These are phyloP conservation scores for Anniella stebbinsi DNA, from an alignment of 2,797 vertebrate species.

Conservation along the genomic window DNA sequence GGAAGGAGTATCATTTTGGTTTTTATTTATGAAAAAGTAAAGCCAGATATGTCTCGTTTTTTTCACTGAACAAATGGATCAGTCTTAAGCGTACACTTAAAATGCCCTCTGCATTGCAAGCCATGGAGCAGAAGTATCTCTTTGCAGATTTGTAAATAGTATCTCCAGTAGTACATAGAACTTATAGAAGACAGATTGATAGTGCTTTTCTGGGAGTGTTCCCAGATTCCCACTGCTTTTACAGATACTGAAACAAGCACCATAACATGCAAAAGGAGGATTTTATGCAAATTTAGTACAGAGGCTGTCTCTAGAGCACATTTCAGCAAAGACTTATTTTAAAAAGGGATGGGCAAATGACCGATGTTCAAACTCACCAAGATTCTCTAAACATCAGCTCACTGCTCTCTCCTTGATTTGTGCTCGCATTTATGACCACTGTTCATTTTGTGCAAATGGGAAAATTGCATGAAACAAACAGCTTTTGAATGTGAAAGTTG, in stretches of 20 bases:
- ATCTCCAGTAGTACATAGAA: not conserved
- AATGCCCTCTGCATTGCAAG: not conserved
- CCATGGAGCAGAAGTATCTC: not conserved
- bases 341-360: too few relatives aligned
- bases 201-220: not conserved
- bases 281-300: not conserved
- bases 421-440: too few relatives aligned
- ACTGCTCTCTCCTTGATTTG: too few relatives aligned
- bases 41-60: not conserved
- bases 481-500: too few relatives aligned
- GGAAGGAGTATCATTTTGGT: not conserved
- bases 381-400: too few relatives aligned
- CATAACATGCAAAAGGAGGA: not conserved
- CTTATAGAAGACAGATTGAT: not conserved
- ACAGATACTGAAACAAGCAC: not conserved
- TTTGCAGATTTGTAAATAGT: not conserved
- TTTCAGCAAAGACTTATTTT: not conserved
- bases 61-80: not conserved
- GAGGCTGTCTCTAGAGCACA: not conserved
- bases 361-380: too few relatives aligned
- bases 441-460: too few relatives aligned
- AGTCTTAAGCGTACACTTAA: not conserved
- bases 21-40: not conserved
- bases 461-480: too few relatives aligned
- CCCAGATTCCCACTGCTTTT: not conserved